A percentile compares a stretch with the other conserved stretches of the same genome.
Conservation (phyloP, 2,888 invertebrate genomes). For the Noctua fimbriata region DNA sequence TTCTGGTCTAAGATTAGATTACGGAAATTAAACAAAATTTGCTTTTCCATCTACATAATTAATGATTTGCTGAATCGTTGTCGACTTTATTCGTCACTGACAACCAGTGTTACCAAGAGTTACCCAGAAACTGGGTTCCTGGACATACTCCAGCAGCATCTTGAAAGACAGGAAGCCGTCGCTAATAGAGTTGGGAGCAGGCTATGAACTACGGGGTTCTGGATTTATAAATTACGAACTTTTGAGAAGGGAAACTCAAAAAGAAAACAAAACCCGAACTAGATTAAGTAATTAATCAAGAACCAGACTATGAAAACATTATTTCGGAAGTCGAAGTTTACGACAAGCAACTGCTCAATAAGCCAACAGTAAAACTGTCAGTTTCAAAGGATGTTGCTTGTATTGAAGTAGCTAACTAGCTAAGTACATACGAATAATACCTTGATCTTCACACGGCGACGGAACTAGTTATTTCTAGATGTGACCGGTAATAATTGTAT, state of each 20-base stretch:
- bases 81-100: background rate
- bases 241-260: background rate
- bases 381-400: conserved; percentile 16
- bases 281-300: background rate
- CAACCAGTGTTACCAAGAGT: background rate
- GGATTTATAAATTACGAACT: background rate
- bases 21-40: conserved; percentile 19
- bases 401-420: background rate
- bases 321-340: background rate
- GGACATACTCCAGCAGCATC: background rate
- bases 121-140: background rate
- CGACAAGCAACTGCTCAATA: background rate
- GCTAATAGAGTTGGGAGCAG: background rate
- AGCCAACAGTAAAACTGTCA: background rate
- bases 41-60: background rate
- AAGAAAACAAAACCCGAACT: background rate
- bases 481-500: conserved; percentile 48
- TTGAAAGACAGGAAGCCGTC: background rate
- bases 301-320: background rate
- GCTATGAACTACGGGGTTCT: too few relatives aligned
- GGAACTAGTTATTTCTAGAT: conserved; percentile 52
- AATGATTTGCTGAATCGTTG: background rate
- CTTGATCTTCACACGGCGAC: conserved; percentile 63
- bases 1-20: conserved; percentile 18
- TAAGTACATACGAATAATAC: conserved; percentile 44